These are phyloP conservation scores for Oreohelix idahoensis DNA, from an alignment of 1,140 invertebrate species.

Conservation along the genomic window DNA sequence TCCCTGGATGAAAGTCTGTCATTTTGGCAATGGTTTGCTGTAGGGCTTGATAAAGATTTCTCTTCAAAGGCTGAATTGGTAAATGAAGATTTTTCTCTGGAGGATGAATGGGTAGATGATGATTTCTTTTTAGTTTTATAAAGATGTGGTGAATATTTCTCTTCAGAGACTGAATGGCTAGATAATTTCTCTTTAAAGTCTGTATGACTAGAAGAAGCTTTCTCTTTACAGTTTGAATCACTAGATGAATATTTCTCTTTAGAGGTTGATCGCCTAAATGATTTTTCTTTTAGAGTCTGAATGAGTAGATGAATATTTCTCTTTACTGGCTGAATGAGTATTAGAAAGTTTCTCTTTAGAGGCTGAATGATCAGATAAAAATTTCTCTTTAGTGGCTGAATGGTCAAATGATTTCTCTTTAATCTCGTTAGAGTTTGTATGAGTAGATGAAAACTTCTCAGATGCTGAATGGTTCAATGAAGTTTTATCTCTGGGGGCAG, in stretches of 20 bases:
- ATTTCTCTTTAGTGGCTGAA: neutral
- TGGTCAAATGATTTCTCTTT: too few species aligned
- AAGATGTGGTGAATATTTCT: too few species aligned
- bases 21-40: neutral
- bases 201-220: neutral
- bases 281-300: neutral
- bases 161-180: neutral
- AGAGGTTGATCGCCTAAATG: neutral
- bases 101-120: too few species aligned
- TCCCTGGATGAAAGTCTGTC: neutral
- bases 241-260: too few species aligned
- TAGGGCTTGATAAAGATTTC: neutral
- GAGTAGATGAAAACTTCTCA: neutral
- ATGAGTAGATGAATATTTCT: neutral
- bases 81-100: too few species aligned
- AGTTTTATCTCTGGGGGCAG: neutral
- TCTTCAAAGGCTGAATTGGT: neutral
- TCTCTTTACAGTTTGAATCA: too few species aligned
- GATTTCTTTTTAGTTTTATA: too few species aligned
- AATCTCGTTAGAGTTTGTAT: neutral
- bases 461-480: too few species aligned
- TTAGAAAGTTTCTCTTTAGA: neutral
- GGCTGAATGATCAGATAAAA: neutral
- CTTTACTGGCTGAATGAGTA: neutral
- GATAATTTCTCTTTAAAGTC: neutral